Base-by-base conservation (phyloP, 2,797 vertebrate genomes). In the Champsocephalus gunnari region DNA sequence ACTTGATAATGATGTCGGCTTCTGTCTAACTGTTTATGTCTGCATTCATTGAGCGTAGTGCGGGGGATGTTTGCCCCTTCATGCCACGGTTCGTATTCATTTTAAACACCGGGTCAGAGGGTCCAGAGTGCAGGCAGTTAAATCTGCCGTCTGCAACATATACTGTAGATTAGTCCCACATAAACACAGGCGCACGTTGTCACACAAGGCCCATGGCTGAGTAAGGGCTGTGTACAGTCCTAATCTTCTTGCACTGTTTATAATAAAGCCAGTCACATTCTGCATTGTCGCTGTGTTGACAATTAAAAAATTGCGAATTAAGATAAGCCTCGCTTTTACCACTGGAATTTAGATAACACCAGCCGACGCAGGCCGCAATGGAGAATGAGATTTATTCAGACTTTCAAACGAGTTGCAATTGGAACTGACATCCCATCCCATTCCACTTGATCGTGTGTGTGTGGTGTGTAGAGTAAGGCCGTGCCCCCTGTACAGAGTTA, bases 401-500 rank as follows among this genome's bases (percentile, higher is more conserved):
- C 81, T 86, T 76, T 82, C 19, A 63, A 85, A 85, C 57, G 70
- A 81, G 74, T 44, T 69, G 70, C 89, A 89, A 89, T 93, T 92
- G 83, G 86, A 92, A 82, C 66, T 90, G 92, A 89, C 90, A 71
- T 91, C 73, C 84, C 88, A 76, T 91, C 89, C 88, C 81, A 73
- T 89, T 87, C 87, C 88, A 89, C 87, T 89, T 88, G 88, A 89
- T 90, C 1, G 72, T 93, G 87, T 88, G 90, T 88, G 90, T 85
- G 88, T 55, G 80, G 87, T 88, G 91, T 88, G 73, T 84, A 87
- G 89, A 83, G 74, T 53, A 43, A 90, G 90, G 86, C 91, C 81
- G 61, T 90, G 88, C 84, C 91, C 93, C 87, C 91, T 92, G 89
- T 91, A 84, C 90, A 87, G 89, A 91, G 92, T 94, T 92, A 94